Evolutionary conservation across 2,113 vertebrate species (phyloP), one percentile per base, ranked within the genome.

Genomic region (Piprites chloris): DNA sequence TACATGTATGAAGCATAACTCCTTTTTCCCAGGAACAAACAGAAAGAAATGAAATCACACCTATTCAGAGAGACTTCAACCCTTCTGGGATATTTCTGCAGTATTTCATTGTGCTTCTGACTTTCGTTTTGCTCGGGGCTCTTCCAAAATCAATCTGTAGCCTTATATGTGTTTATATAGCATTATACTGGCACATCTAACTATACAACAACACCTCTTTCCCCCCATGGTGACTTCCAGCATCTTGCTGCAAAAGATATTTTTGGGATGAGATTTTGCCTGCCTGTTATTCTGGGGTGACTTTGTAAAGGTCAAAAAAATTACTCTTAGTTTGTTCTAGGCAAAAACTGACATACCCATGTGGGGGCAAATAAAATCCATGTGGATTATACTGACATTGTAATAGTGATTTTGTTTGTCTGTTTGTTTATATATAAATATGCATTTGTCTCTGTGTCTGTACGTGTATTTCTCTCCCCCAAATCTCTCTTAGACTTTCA

Each of bases 251-350:
- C 19, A 93, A 67, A 91, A 72, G 10, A 42, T 94, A 79, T 76
- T 66, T 94, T 87, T 33, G 71, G 78, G 50, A 86, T 7, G 20
- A 76, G 49, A 76, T 68, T 68, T 75, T 90, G 13, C 33, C 74
- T 85, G 37, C 41, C 53, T 26, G 18, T 87, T 91, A 42, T 88
- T 80, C 46, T 79, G 35, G 18, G 15, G 58, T 89, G 91, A 89
- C 91, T 88, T 96, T 93, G 47, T n/a, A 89, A 92, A 95, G 68
- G 89, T 93, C 83, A 86, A 62, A 44, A 47, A 58, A 76, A 88
- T 89, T 62, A n/a, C 7, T 94, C 41, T 55, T 27, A 4, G 17
- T 89, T 81, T 73, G 32, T 27, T 53, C 71, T 55, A 67, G 32
- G 47, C 66, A 61, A 93, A 96, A 65, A 47, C 20, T 78, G 35